Percentiles rank a stretch among this genome's conserved stretches.
phyloP scores from a whole-genome alignment of 2,888 invertebrate species.

The Pinctada fucata region DNA sequence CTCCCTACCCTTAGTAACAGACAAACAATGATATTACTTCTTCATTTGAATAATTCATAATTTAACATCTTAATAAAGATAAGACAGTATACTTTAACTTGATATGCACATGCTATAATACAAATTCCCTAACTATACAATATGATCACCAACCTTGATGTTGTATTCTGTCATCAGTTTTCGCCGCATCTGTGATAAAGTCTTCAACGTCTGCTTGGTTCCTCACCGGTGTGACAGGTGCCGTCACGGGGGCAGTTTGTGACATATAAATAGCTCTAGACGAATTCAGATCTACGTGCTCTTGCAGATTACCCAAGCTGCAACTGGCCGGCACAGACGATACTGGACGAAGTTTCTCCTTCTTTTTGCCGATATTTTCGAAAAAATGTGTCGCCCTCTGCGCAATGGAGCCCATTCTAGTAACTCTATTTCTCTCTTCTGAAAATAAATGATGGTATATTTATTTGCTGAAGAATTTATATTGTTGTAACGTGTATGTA shows the following conservation, averaged over 20 bases:
- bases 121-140: background rate
- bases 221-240: constrained; percentile 9
- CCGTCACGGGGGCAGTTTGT: background rate
- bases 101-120: background rate
- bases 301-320: constrained; percentile 33
- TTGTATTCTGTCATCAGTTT: constrained; percentile 14
- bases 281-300: background rate
- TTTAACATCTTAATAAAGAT: background rate
- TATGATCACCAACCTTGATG: constrained; percentile 13
- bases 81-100: background rate
- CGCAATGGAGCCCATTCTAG: constrained; percentile 63
- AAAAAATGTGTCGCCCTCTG: constrained; percentile 66
- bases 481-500: background rate
- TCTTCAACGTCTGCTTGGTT: background rate
- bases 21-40: no score
- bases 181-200: no score
- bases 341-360: constrained; percentile 33
- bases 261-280: no score
- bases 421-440: constrained; percentile 51
- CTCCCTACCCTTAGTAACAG: no score
- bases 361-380: constrained; percentile 66
- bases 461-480: background rate
- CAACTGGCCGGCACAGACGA: constrained; percentile 5
- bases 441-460: constrained; percentile 12
- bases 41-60: no score